A percentile compares a stretch with the other conserved stretches of the same genome.
These are phyloP conservation scores for Synodontis membranacea DNA, from an alignment of 2,113 vertebrate genomes.

Conservation along the genomic window DNA sequence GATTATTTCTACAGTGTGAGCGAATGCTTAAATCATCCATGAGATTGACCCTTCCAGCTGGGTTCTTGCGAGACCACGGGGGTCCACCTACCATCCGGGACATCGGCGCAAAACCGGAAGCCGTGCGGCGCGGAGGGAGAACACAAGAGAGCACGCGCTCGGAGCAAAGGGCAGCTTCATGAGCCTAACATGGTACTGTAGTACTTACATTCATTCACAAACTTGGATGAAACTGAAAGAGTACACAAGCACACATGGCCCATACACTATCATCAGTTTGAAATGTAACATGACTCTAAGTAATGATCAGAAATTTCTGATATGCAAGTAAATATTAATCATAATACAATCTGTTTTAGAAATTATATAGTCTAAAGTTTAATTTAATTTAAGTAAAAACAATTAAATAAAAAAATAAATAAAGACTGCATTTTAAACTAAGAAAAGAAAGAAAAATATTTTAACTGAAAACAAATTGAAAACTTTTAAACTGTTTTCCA, in stretches of 20 bases:
- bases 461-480: neutral
- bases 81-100: no score
- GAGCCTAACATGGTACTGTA: conserved; percentile 61
- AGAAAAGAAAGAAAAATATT: neutral
- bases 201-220: conserved; percentile 67
- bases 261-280: conserved; percentile 23
- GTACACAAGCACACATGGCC: conserved; percentile 45
- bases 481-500: no score
- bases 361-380: neutral
- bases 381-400: neutral
- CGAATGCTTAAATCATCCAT: no score
- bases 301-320: neutral
- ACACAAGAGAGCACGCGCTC: no score
- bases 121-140: no score
- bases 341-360: neutral
- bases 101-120: no score
- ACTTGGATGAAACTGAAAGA: conserved; percentile 60
- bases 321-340: neutral
- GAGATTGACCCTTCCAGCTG: no score
- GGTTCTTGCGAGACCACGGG: no score
- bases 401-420: no score
- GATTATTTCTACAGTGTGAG: no score
- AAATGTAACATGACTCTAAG: neutral
- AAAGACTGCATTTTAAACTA: no score
- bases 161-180: no score